Evolutionary conservation across 35 echinoderm and acorn worm genomes (phyloP), one percentile per base, ranked within the genome.

Genomic region (Strongylocentrotus purpuratus): DNA sequence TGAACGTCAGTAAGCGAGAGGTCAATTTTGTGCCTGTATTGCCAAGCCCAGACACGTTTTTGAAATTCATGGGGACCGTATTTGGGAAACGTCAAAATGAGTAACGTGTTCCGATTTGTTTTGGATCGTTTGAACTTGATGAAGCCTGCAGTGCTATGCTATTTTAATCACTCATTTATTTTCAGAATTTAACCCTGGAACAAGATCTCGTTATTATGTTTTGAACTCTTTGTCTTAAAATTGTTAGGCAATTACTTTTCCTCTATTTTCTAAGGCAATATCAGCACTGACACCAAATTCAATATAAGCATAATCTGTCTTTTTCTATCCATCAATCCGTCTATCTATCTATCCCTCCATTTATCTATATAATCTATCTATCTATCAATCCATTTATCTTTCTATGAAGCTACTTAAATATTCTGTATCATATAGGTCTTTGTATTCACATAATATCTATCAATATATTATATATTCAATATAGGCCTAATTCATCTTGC

Each of bases 1-100:
- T 10, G 85, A 86, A 86, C 85, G 85, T 86, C 85, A 86, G 87
- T 18, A 78, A 78, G 20, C 61, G 0, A 25, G 50, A 88, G 87
- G 87, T 88, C 87, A 88, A 88, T 88, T 88, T 88, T 46, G 87
- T 41, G 87, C 32, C 15, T 89, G 0, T 45, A 3, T 89, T 45
- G 87, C 33, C 33, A 89, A 78, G 65, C 65, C 20, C 65, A 78
- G 65, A 78, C 65, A 78, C 65, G 65, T 78, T 78, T 78, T 78
- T 28, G 87, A 89, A 89, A 45, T 88, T 41, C 31, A 41, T 11
- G 85, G 32, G 45, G 32, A 33, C 87, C 87, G 32, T 88, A 88
- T 89, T 41, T 45, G 31, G 87, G 87, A 46, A 25, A 17, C 85
- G 85, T 55, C 50, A 55, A 71, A 28, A 78, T 78, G 20, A 28